Base-by-base conservation (phyloP, 64 coral and sea anemone genomes). In the Hydrozoanthus tunicans region DNA sequence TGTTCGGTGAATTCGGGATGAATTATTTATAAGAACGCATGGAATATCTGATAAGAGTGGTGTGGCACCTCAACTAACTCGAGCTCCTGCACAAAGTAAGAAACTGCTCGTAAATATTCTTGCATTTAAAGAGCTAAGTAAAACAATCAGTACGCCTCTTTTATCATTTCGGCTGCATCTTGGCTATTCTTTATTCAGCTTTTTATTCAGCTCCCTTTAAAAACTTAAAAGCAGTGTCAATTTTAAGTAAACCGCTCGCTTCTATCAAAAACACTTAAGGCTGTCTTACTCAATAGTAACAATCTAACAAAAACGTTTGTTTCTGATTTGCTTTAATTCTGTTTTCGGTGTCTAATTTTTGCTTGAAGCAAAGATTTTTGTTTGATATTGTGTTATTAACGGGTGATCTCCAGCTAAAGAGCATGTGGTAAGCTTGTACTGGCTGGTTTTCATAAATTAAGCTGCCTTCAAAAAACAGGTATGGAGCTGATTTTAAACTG, bases 1-100 rank as follows among this genome's bases (percentile, higher is more conserved):
- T 26, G 17, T 24, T 9, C 20, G 20, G 69, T 60, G 55, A 51
- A 86, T 59, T 73, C 24, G 14, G 10, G 11, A 14, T 88, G 23
- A 88, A 88, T 88, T 88, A 88, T 88, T 88, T 24, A 88, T 75
- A 70, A 59, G 9, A 88, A 71, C 84, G 57, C 84, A 73, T 88
- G 84, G 84, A 88, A 88, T 88, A 74, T 17, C 11, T 88, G 68
- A 88, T 88, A 72, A 88, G 68, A 58, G 26, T 52, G 8, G 27
- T 53, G 11, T 76, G 4, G 12, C 7, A 27, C 5, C 24, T 59
- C 15, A 75, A 74, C 13, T 26, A 6, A 6, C 43, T 81, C 6
- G 32, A 81, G 27, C 10, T 52, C 24, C 9, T 76, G 64, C 64
- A 5, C 64, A 0, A 11, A 66, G 12, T 11, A 66, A 65, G 12